These are phyloP conservation scores for Petrocephalus microphthalmus DNA, from an alignment of 2,113 vertebrate genomes.

Conservation along the genomic window DNA sequence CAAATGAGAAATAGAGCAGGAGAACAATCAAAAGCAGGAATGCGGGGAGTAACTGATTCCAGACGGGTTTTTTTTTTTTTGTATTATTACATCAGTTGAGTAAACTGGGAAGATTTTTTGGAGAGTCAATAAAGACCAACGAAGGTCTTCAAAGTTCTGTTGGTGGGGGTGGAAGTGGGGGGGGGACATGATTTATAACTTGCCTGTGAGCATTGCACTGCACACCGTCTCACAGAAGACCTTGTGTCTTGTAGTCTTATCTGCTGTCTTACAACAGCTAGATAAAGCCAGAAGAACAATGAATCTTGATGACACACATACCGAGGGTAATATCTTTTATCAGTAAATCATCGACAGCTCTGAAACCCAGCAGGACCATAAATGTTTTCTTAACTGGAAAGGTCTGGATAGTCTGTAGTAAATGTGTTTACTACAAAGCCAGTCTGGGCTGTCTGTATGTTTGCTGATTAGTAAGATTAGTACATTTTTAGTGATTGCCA, in stretches of 20 bases:
- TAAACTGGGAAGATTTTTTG: conserved; percentile 14
- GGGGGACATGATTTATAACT: background rate
- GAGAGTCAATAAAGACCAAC: conserved; percentile 15
- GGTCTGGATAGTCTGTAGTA: background rate
- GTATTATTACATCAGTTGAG: conserved; percentile 20
- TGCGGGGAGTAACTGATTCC: conserved; percentile 17
- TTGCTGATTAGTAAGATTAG: background rate
- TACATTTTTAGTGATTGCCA: background rate
- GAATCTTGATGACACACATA: background rate
- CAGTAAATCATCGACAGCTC: background rate
- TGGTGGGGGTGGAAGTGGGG: background rate
- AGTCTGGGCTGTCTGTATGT: background rate
- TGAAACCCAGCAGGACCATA: background rate
- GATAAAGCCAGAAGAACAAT: conserved; percentile 5
- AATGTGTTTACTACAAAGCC: background rate
- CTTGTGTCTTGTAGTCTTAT: background rate
- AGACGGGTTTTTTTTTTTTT: conserved; percentile 9
- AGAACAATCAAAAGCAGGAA: conserved; percentile 20
- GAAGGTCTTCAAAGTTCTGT: conserved; percentile 13
- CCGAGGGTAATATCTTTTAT: conserved; percentile 12
- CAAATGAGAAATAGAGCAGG: conserved; percentile 15
- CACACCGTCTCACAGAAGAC: background rate
- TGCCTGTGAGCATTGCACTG: background rate
- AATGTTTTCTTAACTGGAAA: background rate
- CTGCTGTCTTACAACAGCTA: background rate